Conservation (phyloP, 2,113 vertebrate species). For the Myiozetetes cayanensis region DNA sequence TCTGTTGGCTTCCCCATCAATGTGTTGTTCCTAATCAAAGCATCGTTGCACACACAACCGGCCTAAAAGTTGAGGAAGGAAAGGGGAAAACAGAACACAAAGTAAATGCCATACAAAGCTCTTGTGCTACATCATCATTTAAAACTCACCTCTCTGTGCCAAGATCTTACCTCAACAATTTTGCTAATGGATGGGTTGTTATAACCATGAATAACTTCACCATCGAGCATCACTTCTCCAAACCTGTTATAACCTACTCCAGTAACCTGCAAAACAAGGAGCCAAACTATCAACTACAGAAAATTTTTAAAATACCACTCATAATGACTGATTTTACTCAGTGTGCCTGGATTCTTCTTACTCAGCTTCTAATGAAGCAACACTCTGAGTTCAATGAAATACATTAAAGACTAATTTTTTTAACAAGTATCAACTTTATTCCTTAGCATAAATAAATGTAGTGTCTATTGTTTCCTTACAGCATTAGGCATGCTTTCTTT, state of each 20-base stretch:
- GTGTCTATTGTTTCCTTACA: background rate
- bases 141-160: background rate
- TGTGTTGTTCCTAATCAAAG: constrained; percentile 87
- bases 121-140: background rate
- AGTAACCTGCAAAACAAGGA: constrained; percentile 81
- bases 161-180: constrained; percentile 87
- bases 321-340: background rate
- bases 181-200: constrained; percentile 86
- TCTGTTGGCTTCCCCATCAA: constrained; percentile 96
- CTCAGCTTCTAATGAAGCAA: background rate
- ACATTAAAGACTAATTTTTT: background rate
- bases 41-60: constrained; percentile 95
- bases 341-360: background rate
- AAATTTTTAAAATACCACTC: background rate
- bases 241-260: constrained; percentile 94
- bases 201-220: constrained; percentile 91
- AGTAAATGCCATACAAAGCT: background rate
- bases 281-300: background rate
- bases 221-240: constrained; percentile 89
- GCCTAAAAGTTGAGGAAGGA: constrained; percentile 71
- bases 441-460: background rate
- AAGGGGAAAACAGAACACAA: background rate
- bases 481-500: background rate
- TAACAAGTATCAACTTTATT: background rate
- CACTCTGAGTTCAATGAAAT: background rate